A percentile compares a stretch with the other conserved stretches of the same genome.
Conservation (phyloP, 2,888 invertebrate species). For the Acleris sparsana region DNA sequence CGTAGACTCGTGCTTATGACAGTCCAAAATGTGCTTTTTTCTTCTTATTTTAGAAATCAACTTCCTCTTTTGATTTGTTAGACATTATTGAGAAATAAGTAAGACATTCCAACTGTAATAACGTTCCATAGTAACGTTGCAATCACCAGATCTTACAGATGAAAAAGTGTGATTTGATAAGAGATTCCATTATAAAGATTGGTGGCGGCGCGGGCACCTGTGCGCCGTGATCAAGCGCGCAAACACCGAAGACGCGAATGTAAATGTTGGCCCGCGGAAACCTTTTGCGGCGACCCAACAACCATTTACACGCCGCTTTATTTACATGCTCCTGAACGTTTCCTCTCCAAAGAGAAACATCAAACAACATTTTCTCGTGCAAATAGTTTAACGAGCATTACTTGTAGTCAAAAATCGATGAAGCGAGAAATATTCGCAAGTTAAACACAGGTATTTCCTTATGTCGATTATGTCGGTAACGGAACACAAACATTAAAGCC, state of each 20-base stretch:
- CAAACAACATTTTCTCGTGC: conserved; percentile 47
- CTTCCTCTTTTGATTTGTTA: background rate
- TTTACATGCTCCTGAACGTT: conserved; percentile 52
- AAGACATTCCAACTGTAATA: conserved; percentile 3
- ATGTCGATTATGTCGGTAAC: conserved; percentile 2
- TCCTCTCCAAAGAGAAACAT: conserved; percentile 39
- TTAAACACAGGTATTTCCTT: conserved; percentile 12
- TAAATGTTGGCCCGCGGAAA: conserved; percentile 73
- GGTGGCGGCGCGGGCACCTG: conserved; percentile 65
- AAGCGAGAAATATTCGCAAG: conserved; percentile 20
- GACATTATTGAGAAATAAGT: background rate
- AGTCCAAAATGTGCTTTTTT: too few relatives aligned
- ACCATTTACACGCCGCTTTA: conserved; percentile 63
- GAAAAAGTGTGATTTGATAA: conserved; percentile 65
- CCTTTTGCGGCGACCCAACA: conserved; percentile 67
- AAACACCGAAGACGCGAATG: conserved; percentile 62
- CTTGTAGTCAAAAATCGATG: conserved; percentile 30
- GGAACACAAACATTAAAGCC: conserved; percentile 47
- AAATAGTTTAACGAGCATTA: conserved; percentile 40
- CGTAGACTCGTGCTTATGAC: too few relatives aligned
- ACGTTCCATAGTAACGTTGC: background rate
- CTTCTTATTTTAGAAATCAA: too few relatives aligned
- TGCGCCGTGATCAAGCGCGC: conserved; percentile 76
- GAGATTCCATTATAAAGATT: conserved; percentile 78
- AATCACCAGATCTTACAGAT: conserved; percentile 51